phyloP scores from a whole-genome alignment of 1,140 invertebrate species.

The Manduca sexta region DNA sequence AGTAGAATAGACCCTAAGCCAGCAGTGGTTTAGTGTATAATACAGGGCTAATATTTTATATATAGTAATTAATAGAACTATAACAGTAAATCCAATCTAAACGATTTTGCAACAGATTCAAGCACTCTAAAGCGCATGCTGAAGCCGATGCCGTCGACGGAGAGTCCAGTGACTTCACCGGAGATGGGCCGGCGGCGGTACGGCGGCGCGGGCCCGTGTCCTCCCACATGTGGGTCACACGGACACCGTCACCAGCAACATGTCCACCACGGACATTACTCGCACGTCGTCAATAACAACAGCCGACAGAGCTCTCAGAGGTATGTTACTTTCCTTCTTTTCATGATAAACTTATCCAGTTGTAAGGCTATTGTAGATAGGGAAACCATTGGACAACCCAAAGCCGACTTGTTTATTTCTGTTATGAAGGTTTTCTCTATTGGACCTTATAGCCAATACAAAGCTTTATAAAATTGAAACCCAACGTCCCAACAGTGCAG shows the following conservation, averaged over 20 bases:
- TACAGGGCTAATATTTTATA: not conserved
- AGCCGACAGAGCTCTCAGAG: constrained; percentile 56
- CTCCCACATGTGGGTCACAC: constrained; percentile 61
- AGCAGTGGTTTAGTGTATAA: no score
- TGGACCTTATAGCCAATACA: no score
- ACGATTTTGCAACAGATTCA: constrained; percentile 75
- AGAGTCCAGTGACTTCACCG: constrained; percentile 90
- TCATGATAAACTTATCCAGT: no score
- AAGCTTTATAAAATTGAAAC: no score
- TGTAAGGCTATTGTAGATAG: no score
- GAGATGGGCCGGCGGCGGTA: constrained; percentile 87
- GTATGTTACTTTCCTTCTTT: constrained; percentile 15
- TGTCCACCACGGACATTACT: constrained; percentile 59
- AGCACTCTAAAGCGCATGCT: constrained; percentile 94
- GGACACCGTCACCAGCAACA: constrained; percentile 69
- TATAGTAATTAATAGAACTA: not conserved
- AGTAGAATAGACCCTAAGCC: no score
- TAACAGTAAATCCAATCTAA: not conserved
- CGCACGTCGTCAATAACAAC: constrained; percentile 59
- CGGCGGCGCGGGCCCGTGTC: constrained; percentile 67
- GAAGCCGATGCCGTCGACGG: constrained; percentile 91
- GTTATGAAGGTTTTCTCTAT: no score
- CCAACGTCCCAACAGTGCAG: no score
- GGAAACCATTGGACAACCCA: no score
- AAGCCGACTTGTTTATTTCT: no score